Evolutionary conservation across 2,888 invertebrate genomes (phyloP).

Genomic region (Alsophila aescularia): DNA sequence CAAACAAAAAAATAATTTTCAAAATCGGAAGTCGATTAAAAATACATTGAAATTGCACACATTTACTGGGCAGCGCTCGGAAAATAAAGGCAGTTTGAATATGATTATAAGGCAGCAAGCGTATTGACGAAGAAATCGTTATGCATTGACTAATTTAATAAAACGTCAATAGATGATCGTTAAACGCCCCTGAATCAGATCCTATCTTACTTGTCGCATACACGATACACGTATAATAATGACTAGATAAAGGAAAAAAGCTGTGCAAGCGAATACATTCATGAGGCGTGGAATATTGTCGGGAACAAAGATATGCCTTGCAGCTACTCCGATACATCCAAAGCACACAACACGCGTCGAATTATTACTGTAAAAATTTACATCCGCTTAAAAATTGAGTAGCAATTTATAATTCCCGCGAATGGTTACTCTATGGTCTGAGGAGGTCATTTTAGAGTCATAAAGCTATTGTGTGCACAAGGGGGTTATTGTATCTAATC

Average conservation of each 20-base stretch:
- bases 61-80: too few species aligned
- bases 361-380: neutral
- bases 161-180: too few species aligned
- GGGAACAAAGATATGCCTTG: neutral
- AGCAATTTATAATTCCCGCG: neutral
- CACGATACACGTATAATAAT: too few species aligned
- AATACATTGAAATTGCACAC: too few species aligned
- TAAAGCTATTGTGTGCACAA: neutral
- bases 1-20: too few species aligned
- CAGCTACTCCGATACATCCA: constrained; percentile 3
- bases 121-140: too few species aligned
- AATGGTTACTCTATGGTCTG: neutral
- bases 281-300: constrained; percentile 13
- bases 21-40: too few species aligned
- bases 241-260: constrained; percentile 1
- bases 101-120: too few species aligned
- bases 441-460: neutral
- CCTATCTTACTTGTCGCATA: too few species aligned
- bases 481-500: neutral
- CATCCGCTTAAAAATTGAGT: neutral
- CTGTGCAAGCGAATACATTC: constrained; percentile 10
- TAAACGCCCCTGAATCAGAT: too few species aligned
- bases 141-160: too few species aligned
- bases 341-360: neutral
- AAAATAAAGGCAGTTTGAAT: too few species aligned